A percentile compares a stretch with the other conserved stretches of the same genome.
phyloP scores from a whole-genome alignment of 2,113 vertebrate genomes.

The Lonchura striata region DNA sequence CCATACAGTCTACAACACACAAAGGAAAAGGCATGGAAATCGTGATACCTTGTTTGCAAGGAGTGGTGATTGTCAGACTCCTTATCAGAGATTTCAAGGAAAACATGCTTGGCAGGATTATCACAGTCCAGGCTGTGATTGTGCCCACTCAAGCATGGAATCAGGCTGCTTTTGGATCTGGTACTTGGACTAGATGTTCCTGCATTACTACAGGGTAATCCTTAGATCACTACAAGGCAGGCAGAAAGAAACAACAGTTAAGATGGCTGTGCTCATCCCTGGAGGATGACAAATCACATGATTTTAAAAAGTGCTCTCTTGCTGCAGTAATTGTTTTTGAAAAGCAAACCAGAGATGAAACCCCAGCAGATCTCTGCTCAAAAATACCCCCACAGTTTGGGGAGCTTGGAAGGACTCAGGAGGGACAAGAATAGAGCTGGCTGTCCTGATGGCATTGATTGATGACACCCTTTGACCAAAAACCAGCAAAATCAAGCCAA shows the following conservation, averaged over 20 bases:
- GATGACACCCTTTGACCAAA: background rate
- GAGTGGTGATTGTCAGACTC: no score
- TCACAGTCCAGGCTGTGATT: background rate
- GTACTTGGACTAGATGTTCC: background rate
- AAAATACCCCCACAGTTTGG: background rate
- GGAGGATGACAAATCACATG: background rate
- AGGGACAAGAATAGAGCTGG: background rate
- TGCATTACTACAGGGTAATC: background rate
- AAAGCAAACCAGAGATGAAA: background rate
- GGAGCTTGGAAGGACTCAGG: background rate
- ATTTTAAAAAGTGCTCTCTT: background rate
- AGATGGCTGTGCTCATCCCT: background rate
- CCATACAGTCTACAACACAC: background rate
- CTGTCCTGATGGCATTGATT: background rate
- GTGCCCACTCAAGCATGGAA: background rate
- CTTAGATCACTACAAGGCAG: background rate
- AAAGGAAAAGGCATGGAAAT: background rate
- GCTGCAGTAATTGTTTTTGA: background rate
- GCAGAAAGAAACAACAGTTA: background rate
- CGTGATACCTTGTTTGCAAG: background rate
- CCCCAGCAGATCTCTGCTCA: background rate
- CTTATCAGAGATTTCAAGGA: background rate
- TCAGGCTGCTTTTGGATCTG: background rate
- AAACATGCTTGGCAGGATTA: background rate
- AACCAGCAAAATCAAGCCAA: background rate